Conservation (phyloP, 2,888 invertebrate species). For the Caenorhabditis sp. region DNA sequence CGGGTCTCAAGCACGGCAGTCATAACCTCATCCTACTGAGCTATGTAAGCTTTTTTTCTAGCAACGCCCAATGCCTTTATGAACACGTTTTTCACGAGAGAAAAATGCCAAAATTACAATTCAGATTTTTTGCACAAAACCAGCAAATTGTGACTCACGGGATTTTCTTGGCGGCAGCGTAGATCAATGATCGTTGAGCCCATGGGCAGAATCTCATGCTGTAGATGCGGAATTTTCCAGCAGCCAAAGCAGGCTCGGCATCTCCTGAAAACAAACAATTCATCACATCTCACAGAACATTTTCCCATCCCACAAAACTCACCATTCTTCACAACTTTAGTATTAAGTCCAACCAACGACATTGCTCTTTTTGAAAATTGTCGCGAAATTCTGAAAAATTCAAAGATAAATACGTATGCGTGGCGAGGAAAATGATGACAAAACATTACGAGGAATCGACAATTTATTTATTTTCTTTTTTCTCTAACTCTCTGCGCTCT, state of each 20-base stretch:
- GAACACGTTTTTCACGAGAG: too few relatives aligned
- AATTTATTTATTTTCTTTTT: neutral
- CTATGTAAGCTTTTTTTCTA: too few relatives aligned
- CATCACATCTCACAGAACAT: too few relatives aligned
- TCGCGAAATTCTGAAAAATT: neutral
- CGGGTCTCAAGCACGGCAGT: too few relatives aligned
- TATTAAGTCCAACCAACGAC: neutral
- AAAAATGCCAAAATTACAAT: too few relatives aligned
- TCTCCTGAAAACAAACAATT: slow-evolving; percentile 18
- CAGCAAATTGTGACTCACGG: slow-evolving; percentile 77
- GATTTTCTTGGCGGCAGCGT: slow-evolving; percentile 75
- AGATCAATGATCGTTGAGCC: slow-evolving; percentile 81
- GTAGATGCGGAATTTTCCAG: slow-evolving; percentile 80
- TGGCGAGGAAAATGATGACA: neutral
- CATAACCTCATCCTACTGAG: too few relatives aligned
- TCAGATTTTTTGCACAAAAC: slow-evolving; percentile 73
- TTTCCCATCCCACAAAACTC: too few relatives aligned
- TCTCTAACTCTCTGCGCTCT: neutral
- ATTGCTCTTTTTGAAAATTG: neutral
- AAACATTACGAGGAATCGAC: neutral
- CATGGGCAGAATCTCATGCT: slow-evolving; percentile 87
- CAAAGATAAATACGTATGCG: too few relatives aligned
- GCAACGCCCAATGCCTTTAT: too few relatives aligned
- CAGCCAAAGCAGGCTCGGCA: slow-evolving; percentile 28
- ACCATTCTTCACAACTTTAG: neutral